Evolutionary conservation across 1,140 invertebrate genomes (phyloP), one percentile per base, ranked within the genome.

Genomic region (Centruroides vittatus): DNA sequence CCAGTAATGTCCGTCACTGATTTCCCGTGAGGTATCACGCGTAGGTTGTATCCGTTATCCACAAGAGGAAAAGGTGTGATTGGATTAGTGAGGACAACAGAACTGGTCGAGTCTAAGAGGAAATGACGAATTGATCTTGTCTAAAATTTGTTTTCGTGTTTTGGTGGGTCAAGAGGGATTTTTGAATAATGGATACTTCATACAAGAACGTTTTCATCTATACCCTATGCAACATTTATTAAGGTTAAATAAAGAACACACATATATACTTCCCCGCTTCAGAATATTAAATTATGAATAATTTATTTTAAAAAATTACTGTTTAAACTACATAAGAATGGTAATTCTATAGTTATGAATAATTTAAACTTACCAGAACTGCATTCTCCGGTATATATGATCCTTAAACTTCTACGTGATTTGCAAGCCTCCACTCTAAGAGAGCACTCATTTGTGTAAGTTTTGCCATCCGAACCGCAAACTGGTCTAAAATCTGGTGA

Each of bases 361-460:
- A 34, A 56, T n/a, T 36, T 51, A 60, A 41, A 46, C 34, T 73
- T 76, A 89, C 87, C 86, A 63, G 85, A 82, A 69, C 70, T 80
- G 81, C 88, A 90, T 72, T 83, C 82, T 60, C 86, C 87, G 57
- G 82, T 80, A 72, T 88, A 89, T 67, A 89, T 84, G 61, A 88
- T 86, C 68, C 82, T 79, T 1, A 89, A 76, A 47, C 79, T 79
- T 71, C 82, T 83, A 65, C 84, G 77, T 9, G 82, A 81, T 66
- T 84, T 78, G 70, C 86, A 89, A 34, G 83, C 83, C 70, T 88
- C 85, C 64, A 85, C 81, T 58, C 83, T 78, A 65, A 92, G 78
- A 63, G 81, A 79, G 73, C 89, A 93, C 70, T 89, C 85, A 73
- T 91, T 92, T 35, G 83, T 82, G 74, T 93, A 93, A 2, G 88